Conservation (phyloP, 2,113 vertebrate genomes). For the Actenoides lindsayi region DNA sequence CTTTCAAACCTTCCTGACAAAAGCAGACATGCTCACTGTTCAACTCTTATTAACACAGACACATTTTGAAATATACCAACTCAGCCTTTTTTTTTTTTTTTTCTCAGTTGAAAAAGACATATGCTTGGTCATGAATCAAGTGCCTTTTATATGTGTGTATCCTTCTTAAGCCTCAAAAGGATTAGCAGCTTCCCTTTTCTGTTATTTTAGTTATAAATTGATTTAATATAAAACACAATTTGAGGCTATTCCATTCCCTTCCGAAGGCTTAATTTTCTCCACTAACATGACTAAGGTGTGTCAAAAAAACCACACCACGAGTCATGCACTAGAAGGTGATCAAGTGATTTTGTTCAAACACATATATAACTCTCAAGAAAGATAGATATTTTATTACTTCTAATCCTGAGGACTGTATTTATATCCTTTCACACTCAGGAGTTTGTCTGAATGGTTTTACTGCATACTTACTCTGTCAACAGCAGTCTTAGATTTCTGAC, state of each 20-base stretch:
- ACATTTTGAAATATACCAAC: not conserved
- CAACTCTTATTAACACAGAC: not conserved
- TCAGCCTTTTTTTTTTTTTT: not conserved
- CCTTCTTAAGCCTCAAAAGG: not conserved
- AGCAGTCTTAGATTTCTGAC: constrained; percentile 5
- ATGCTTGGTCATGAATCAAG: not conserved
- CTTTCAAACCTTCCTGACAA: not conserved
- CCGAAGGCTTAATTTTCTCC: not conserved
- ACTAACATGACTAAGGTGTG: not conserved
- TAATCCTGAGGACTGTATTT: not conserved
- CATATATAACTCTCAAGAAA: not conserved
- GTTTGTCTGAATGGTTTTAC: not conserved
- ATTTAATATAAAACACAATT: not conserved
- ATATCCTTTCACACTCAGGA: not conserved
- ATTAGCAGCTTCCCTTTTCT: not conserved
- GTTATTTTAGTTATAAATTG: not conserved
- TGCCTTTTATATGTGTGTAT: not conserved
- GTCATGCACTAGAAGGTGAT: not conserved
- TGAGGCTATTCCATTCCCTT: not conserved
- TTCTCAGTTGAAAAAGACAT: not conserved
- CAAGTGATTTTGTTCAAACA: not conserved
- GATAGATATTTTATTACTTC: not conserved
- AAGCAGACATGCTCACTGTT: not conserved
- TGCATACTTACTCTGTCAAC: not conserved
- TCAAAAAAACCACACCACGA: not conserved